A percentile compares a stretch with the other conserved stretches of the same genome.
Evolutionary conservation across 2,888 invertebrate species (phyloP).

Genomic region (Macropis europaea): DNA sequence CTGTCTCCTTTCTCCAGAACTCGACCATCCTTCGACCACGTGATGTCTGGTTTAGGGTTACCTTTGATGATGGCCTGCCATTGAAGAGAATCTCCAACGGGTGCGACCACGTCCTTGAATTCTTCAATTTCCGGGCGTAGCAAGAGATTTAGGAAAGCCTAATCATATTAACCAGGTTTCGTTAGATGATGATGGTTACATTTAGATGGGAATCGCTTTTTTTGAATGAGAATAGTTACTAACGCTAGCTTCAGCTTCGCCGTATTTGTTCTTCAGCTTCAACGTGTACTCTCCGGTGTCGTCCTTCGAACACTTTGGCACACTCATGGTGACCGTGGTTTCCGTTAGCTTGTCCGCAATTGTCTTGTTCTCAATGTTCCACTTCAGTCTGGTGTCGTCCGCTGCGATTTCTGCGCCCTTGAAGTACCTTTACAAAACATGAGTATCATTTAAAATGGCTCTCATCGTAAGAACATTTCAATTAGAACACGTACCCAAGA

Average conservation of each 20-base stretch:
- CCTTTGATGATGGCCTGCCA: constrained; percentile 92
- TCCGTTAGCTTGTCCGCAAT: constrained; percentile 90
- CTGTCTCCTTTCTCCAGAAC: constrained; percentile 83
- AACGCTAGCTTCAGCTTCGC: constrained; percentile 86
- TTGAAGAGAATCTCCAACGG: constrained; percentile 89
- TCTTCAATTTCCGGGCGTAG: constrained; percentile 90
- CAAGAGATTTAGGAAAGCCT: constrained; percentile 88
- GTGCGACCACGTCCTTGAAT: constrained; percentile 86
- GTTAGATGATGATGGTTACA: neutral
- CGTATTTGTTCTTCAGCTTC: constrained; percentile 90
- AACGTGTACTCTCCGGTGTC: constrained; percentile 93
- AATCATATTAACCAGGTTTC: constrained; percentile 7
- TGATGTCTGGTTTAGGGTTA: constrained; percentile 93
- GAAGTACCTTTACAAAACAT: constrained; percentile 81
- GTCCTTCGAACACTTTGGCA: constrained; percentile 85
- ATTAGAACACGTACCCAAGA: constrained; percentile 6
- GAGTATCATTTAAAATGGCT: neutral
- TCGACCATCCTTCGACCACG: constrained; percentile 88
- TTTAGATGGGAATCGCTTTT: neutral
- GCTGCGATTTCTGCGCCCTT: constrained; percentile 86
- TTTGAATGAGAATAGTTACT: constrained; percentile 54
- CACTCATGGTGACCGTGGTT: constrained; percentile 88
- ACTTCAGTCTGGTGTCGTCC: constrained; percentile 84
- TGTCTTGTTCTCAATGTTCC: constrained; percentile 84
- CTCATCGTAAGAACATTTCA: neutral